These are phyloP conservation scores for Blennius ocellaris DNA, from an alignment of 2,113 vertebrate genomes.

Conservation along the genomic window DNA sequence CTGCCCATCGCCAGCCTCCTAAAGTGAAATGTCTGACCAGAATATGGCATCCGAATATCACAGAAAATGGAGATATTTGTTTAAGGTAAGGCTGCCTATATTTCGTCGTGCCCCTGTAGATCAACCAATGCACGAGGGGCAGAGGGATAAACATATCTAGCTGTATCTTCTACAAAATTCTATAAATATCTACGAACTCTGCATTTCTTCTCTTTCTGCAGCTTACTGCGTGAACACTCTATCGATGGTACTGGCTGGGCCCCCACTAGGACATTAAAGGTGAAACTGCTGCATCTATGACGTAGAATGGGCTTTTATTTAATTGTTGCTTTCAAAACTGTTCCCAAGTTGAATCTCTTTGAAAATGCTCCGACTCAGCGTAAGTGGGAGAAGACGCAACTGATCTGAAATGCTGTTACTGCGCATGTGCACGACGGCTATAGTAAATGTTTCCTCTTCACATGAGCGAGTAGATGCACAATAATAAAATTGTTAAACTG, in stretches of 20 bases:
- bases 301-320: background rate
- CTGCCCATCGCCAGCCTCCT: constrained; percentile 87
- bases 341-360: no score
- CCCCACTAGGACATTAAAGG: constrained; percentile 97
- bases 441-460: no score
- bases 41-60: constrained; percentile 99
- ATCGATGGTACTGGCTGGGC: constrained; percentile 99
- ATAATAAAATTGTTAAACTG: no score
- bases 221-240: constrained; percentile 96
- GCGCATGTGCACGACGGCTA: no score
- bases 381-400: no score
- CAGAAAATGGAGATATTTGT: constrained; percentile 97
- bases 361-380: no score
- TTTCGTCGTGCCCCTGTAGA: background rate
- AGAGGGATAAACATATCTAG: no score
- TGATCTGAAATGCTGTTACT: no score
- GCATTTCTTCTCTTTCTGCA: constrained; percentile 64
- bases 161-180: background rate
- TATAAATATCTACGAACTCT: background rate
- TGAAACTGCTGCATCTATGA: constrained; percentile 62
- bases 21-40: constrained; percentile 96
- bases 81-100: constrained; percentile 86
- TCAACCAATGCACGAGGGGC: no score
- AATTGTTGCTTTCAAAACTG: background rate
- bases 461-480: no score